Conservation (phyloP, 2,113 vertebrate species). For the Kobus ellipsiprymnus region DNA sequence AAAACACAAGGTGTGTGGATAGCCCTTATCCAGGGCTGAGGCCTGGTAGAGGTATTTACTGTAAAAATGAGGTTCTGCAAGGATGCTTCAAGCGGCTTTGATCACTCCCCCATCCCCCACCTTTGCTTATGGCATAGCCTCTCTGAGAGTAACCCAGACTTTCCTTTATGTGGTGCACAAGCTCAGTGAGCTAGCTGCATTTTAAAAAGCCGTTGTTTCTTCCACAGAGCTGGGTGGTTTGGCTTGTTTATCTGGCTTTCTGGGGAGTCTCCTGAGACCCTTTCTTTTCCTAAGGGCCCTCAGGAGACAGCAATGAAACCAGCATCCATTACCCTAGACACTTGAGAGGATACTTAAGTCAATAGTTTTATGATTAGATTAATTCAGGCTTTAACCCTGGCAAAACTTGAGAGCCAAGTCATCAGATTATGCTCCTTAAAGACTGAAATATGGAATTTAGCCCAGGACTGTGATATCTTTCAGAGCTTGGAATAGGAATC, state of each 20-base stretch:
- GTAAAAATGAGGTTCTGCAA: not conserved
- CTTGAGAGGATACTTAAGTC: conserved; percentile 42
- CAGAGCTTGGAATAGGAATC: not conserved
- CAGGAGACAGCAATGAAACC: conserved; percentile 45
- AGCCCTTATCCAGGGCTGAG: not conserved
- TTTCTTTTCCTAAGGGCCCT: conserved; percentile 50
- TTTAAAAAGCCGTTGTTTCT: conserved; percentile 36
- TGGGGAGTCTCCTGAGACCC: conserved; percentile 41
- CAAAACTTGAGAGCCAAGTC: conserved; percentile 40
- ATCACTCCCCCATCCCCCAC: fast-evolving
- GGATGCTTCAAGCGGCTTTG: not conserved
- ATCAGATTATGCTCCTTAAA: conserved; percentile 49
- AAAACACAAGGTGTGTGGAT: not conserved
- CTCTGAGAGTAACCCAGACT: not conserved
- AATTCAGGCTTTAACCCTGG: conserved; percentile 57
- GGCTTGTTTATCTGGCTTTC: conserved; percentile 60
- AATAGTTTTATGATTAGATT: conserved; percentile 53
- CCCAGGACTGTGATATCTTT: conserved; percentile 10
- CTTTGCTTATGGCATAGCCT: not conserved
- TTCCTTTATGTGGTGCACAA: conserved; percentile 9
- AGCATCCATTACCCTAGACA: conserved; percentile 50
- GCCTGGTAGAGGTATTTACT: not conserved
- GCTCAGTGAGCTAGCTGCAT: not conserved
- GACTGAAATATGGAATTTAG: conserved; percentile 42
- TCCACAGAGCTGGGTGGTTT: not conserved